Conservation (phyloP, 2,113 vertebrate species). For the Cnemophilus loriae region DNA sequence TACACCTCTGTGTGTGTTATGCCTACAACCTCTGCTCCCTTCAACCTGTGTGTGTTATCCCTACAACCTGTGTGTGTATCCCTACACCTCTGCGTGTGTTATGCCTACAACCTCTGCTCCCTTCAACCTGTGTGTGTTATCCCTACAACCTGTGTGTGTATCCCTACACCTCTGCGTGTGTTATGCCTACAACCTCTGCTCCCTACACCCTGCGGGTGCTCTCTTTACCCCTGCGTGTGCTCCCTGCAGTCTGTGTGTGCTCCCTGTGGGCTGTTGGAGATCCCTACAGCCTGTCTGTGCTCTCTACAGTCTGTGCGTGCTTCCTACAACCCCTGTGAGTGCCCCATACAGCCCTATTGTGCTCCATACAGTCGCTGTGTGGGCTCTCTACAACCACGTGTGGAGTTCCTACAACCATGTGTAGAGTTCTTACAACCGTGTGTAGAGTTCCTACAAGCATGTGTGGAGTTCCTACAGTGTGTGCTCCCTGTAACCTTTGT, state of each 20-base stretch:
- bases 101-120: too few relatives aligned
- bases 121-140: neutral
- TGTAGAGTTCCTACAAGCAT: neutral
- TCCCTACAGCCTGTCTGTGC: neutral
- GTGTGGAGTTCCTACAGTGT: neutral
- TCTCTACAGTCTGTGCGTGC: neutral
- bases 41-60: neutral
- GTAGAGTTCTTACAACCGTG: neutral
- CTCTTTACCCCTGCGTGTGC: neutral
- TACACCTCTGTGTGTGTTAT: neutral
- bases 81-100: neutral
- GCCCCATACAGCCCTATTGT: accelerated
- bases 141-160: neutral
- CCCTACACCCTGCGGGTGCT: neutral
- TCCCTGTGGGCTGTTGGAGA: too few relatives aligned
- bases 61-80: neutral
- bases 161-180: neutral
- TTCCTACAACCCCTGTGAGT: neutral
- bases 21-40: too few relatives aligned
- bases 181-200: too few relatives aligned
- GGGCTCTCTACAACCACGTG: accelerated
- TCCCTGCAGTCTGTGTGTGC: too few relatives aligned
- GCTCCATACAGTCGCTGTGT: neutral
- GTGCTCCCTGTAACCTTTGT: neutral
- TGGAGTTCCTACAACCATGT: neutral